Evolutionary conservation across 2,797 vertebrate species (phyloP), one percentile per base, ranked within the genome.

Genomic region (Schizopygopsis pylzovi): DNA sequence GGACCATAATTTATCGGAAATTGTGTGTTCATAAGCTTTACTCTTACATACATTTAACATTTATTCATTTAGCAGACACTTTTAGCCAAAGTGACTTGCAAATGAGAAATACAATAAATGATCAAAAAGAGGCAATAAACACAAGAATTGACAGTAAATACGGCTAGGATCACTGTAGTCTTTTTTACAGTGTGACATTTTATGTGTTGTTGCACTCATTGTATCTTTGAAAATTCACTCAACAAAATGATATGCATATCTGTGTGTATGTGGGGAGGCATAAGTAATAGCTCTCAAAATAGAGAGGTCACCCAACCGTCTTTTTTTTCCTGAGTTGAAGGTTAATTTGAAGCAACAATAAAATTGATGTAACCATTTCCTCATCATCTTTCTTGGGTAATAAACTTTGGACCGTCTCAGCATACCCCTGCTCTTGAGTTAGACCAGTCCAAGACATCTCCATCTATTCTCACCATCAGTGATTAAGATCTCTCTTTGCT

Each of bases 261-360:
- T 67, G 12, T 33, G n/a, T 80, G 33, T 49, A 47, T 82, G 61
- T 82, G 25, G 43, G 22, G 86, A 87, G 88, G 89, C 88, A 86
- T 88, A 88, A 89, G 88, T 90, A 85, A 91, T 91, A 88, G 91
- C 88, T 92, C 73, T 86, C 89, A 92, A 92, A 92, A 91, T 88
- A 90, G 81, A 85, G 91, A 88, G 89, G 88, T 93, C 85, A 76
- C 83, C 85, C 78, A 83, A 75, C 22, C 18, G 65, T 73, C 84
- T 82, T 88, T 85, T 79, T 87, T 76, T 82, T 37, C 43, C 71
- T 9, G 84, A 88, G 84, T 91, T 80, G 80, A 90, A 90, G 89
- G 92, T 92, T 93, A 90, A 92, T 93, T 92, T 92, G 89, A 92
- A 91, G 86, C 84, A 89, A 92, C 89, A 91, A 80, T 90, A 88